phyloP scores from a whole-genome alignment of 1,140 invertebrate genomes.

The Meloidogyne exigua region DNA sequence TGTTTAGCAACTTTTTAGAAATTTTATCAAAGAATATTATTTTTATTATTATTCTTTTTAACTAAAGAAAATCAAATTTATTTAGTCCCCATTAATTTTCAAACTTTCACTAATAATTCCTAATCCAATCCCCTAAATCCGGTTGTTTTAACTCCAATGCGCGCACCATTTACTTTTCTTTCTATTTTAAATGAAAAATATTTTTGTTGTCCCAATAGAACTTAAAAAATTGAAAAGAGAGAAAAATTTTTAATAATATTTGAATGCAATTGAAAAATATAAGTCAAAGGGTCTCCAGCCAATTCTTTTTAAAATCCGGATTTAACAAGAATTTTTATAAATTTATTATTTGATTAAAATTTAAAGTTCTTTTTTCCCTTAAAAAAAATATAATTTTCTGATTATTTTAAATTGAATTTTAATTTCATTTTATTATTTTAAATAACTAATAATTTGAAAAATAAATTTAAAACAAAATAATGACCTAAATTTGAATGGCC shows the following conservation, averaged over 20 bases:
- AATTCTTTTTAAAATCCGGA: background rate
- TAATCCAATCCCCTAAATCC: background rate
- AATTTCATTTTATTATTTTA: background rate
- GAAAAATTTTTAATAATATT: background rate
- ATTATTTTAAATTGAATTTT: too few relatives aligned
- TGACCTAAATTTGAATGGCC: background rate
- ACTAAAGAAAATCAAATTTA: too few relatives aligned
- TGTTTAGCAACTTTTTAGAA: too few relatives aligned
- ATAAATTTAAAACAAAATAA: too few relatives aligned
- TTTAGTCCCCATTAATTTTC: too few relatives aligned
- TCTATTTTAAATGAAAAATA: background rate
- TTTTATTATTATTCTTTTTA: too few relatives aligned
- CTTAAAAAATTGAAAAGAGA: background rate
- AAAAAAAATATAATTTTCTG: too few relatives aligned
- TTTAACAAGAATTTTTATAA: background rate
- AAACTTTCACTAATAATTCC: background rate
- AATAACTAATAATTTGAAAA: background rate
- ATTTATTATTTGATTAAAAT: background rate
- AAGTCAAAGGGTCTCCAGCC: background rate
- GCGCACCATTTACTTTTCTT: background rate
- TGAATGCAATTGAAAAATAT: background rate
- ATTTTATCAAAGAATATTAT: too few relatives aligned
- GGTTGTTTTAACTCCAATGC: slow-evolving; percentile 4
- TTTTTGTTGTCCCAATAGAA: background rate
- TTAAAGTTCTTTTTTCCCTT: background rate